phyloP scores from a whole-genome alignment of 2,797 vertebrate genomes.

The Iguana delicatissima region DNA sequence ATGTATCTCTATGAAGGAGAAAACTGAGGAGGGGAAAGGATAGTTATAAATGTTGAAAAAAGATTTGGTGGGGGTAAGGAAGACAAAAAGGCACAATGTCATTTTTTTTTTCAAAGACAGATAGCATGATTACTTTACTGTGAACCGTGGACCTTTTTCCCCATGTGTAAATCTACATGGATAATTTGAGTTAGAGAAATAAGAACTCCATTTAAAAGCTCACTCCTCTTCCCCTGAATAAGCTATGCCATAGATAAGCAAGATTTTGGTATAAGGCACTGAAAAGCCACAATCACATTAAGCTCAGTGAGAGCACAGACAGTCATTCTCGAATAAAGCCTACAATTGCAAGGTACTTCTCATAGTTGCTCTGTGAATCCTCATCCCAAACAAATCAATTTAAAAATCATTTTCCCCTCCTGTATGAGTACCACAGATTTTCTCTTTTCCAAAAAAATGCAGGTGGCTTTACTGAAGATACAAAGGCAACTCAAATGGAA shows the following conservation, averaged over 20 bases:
- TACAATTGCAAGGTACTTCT: background rate
- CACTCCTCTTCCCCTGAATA: background rate
- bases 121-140: background rate
- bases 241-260: background rate
- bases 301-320: background rate
- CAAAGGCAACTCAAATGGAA: background rate
- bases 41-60: too few relatives aligned
- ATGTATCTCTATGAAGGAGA: background rate
- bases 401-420: background rate
- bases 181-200: background rate
- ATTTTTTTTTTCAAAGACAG: too few relatives aligned
- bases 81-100: too few relatives aligned
- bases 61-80: too few relatives aligned
- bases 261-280: too few relatives aligned
- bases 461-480: background rate
- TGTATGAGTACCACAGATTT: background rate
- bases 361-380: background rate
- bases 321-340: background rate
- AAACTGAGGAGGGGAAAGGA: background rate
- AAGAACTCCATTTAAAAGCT: background rate
- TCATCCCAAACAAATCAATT: constrained; percentile 9
- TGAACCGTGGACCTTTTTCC: too few relatives aligned
- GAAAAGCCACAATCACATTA: constrained; percentile 3
- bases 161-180: background rate
- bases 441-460: background rate